A percentile compares a stretch with the other conserved stretches of the same genome.
Evolutionary conservation across 2,113 vertebrate genomes (phyloP).

Genomic region (Etia nguti): DNA sequence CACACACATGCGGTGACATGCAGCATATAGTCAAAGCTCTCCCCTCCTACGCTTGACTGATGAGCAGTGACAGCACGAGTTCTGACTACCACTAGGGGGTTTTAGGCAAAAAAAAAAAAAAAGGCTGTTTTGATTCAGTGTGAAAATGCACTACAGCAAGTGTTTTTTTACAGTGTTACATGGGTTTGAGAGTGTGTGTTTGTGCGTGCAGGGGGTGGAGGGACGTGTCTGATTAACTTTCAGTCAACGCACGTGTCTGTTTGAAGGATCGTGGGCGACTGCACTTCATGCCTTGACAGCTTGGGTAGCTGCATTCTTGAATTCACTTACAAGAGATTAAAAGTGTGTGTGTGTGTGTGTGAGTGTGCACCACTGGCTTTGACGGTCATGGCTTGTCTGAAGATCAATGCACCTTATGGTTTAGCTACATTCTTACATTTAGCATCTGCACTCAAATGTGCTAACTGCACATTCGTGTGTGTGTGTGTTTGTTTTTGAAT

Average conservation of each 20-base stretch:
- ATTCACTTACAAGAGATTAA: conserved; percentile 8
- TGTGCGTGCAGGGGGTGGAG: not conserved
- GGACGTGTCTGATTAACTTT: conserved; percentile 40
- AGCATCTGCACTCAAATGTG: not conserved
- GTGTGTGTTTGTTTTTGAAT: not conserved
- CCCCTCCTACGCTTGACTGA: conserved; percentile 52
- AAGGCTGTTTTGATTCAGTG: conserved; percentile 26
- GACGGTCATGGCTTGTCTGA: not conserved
- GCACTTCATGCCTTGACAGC: conserved; percentile 20
- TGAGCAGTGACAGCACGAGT: conserved; percentile 48
- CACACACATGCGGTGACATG: conserved; percentile 37
- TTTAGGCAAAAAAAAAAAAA: not conserved
- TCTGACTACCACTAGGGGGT: conserved; percentile 33
- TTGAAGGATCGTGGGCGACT: conserved; percentile 23
- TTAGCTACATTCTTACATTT: not conserved
- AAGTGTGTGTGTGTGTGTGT: not conserved
- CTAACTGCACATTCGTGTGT: not conserved
- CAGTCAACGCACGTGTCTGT: conserved; percentile 9
- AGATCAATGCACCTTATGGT: not conserved
- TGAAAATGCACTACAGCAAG: not conserved
- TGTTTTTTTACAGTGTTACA: not conserved
- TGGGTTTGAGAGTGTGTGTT: not conserved
- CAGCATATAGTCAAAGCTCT: conserved; percentile 53
- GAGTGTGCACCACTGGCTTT: not conserved
- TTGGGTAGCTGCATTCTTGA: not conserved